Evolutionary conservation across 2,888 invertebrate genomes (phyloP).

Genomic region (Pyrgus malvae): DNA sequence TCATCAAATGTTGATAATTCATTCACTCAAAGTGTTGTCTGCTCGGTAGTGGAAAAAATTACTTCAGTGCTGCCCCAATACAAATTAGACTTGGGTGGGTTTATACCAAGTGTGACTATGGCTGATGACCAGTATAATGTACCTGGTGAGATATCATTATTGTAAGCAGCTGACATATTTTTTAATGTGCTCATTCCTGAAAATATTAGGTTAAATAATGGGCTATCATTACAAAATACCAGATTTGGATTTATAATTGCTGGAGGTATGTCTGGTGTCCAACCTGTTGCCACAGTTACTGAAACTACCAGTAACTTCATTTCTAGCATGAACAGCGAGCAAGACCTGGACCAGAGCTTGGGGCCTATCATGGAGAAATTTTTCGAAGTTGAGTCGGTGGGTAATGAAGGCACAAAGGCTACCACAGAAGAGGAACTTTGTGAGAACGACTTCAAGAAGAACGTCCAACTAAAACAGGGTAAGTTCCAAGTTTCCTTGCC

Average conservation of each 20-base stretch:
- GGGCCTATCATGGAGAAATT: too few relatives aligned
- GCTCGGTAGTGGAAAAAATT: not conserved
- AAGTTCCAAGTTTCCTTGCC: slow-evolving; percentile 17
- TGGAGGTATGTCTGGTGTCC: too few relatives aligned
- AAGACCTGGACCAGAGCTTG: too few relatives aligned
- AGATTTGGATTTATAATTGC: not conserved
- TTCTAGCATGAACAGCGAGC: too few relatives aligned
- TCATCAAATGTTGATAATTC: not conserved
- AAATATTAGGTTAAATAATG: not conserved
- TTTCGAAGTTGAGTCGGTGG: too few relatives aligned
- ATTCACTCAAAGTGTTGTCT: not conserved
- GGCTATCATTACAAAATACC: too few relatives aligned
- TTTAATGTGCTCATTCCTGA: not conserved
- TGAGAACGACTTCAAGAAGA: too few relatives aligned
- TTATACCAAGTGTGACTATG: not conserved
- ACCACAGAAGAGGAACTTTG: too few relatives aligned
- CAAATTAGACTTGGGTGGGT: not conserved
- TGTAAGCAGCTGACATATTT: not conserved
- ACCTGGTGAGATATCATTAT: not conserved
- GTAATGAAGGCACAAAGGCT: too few relatives aligned
- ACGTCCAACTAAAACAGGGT: too few relatives aligned
- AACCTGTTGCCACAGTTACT: too few relatives aligned
- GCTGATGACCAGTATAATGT: not conserved
- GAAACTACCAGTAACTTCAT: too few relatives aligned
- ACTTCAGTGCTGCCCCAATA: not conserved